Evolutionary conservation across 2,888 invertebrate genomes (phyloP).

Genomic region (Mythimna vitellina): DNA sequence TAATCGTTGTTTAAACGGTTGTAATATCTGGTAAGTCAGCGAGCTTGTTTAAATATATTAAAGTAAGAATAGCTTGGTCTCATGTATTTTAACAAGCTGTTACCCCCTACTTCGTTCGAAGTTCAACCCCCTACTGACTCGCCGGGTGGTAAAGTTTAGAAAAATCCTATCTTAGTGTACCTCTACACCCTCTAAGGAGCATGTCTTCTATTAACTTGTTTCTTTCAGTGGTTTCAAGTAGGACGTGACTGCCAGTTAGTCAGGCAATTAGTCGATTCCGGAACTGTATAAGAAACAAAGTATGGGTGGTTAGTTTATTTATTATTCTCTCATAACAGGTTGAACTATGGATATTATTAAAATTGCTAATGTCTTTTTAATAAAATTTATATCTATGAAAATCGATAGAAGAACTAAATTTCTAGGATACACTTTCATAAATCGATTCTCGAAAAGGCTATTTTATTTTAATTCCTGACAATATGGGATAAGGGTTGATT

Average conservation of each 20-base stretch:
- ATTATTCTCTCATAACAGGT: neutral
- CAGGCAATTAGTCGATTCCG: slow-evolving; percentile 2
- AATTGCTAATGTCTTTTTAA: neutral
- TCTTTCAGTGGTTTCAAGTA: slow-evolving; percentile 7
- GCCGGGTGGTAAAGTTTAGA: slow-evolving; percentile 48
- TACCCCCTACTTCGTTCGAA: slow-evolving; percentile 30
- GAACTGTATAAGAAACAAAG: neutral
- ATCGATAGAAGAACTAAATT: neutral
- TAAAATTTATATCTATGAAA: no score
- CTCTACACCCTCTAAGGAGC: slow-evolving; percentile 20
- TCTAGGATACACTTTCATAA: neutral
- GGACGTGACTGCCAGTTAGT: slow-evolving; percentile 13
- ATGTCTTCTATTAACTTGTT: slow-evolving; percentile 34
- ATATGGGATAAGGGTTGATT: no score
- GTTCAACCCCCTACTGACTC: slow-evolving; percentile 42
- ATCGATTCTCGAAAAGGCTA: neutral
- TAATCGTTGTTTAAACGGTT: slow-evolving; percentile 4
- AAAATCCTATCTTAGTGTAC: slow-evolving; percentile 36
- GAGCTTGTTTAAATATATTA: slow-evolving; percentile 32
- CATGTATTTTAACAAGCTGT: slow-evolving; percentile 34
- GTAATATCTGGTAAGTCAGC: neutral
- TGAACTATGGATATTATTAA: neutral
- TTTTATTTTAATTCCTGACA: neutral
- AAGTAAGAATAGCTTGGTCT: slow-evolving; percentile 28
- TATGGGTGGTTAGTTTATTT: neutral